phyloP scores from a whole-genome alignment of 2,113 vertebrate species.

The Pseudonaja textilis region DNA sequence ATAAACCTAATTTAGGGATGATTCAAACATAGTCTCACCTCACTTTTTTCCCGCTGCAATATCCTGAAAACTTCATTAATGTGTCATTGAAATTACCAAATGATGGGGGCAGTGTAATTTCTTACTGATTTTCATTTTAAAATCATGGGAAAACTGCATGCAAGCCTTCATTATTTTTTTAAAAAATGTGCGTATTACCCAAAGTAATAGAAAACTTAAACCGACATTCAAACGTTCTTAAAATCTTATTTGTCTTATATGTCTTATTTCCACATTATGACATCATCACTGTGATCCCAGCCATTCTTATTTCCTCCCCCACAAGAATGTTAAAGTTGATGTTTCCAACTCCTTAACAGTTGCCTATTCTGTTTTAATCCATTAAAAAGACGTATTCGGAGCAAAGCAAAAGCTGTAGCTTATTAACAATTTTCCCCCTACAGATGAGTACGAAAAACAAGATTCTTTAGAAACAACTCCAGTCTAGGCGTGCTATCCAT shows the following conservation, averaged over 20 bases:
- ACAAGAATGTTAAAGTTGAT: neutral
- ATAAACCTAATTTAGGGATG: neutral
- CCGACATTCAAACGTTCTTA: neutral
- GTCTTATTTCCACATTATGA: neutral
- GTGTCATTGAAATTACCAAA: neutral
- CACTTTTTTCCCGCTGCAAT: neutral
- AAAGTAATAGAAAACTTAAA: neutral
- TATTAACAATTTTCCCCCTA: neutral
- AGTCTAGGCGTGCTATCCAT: slow-evolving; percentile 34
- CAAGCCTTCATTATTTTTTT: neutral
- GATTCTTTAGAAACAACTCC: slow-evolving; percentile 43
- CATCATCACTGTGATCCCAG: neutral
- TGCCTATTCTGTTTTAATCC: neutral
- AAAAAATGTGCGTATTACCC: neutral
- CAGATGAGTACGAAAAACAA: slow-evolving; percentile 22
- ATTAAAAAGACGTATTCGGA: neutral
- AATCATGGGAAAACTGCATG: neutral
- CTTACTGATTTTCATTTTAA: neutral
- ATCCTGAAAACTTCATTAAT: neutral
- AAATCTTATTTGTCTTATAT: neutral
- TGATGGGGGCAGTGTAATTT: neutral
- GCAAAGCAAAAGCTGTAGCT: neutral
- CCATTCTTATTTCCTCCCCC: neutral
- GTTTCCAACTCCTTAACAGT: neutral
- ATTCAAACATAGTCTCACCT: neutral